These are phyloP conservation scores for Oscheius sp. DNA, from an alignment of 2,888 invertebrate genomes.

Conservation along the genomic window DNA sequence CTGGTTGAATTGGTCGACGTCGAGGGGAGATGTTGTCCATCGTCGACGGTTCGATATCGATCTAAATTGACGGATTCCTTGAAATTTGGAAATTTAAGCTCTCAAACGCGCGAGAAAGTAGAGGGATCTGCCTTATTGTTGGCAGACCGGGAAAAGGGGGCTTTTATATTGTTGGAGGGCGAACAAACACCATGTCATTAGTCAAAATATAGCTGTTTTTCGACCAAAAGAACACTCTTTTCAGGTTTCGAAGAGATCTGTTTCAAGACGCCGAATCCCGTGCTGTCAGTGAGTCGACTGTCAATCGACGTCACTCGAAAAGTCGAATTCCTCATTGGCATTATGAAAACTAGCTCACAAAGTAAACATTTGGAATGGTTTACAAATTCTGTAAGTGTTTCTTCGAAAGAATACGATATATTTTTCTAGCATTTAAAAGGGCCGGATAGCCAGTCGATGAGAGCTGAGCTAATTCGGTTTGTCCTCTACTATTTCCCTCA, in stretches of 20 bases:
- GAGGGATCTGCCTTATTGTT: not conserved
- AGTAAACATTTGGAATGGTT: slow-evolving; percentile 35
- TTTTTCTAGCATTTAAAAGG: slow-evolving; percentile 85
- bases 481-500: slow-evolving; percentile 75
- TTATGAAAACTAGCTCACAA: not conserved
- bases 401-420: slow-evolving; percentile 20
- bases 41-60: too few species aligned
- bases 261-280: slow-evolving; percentile 17
- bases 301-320: slow-evolving; percentile 32
- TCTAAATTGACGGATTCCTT: too few species aligned
- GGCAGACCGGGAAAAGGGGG: not conserved
- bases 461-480: slow-evolving; percentile 92
- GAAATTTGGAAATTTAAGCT: too few species aligned
- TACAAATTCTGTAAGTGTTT: slow-evolving; percentile 32
- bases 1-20: too few species aligned
- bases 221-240: too few species aligned
- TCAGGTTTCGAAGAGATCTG: slow-evolving; percentile 35
- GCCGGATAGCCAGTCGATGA: slow-evolving; percentile 88
- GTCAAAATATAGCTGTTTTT: not conserved
- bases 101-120: too few species aligned
- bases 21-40: too few species aligned
- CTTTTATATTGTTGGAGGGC: not conserved
- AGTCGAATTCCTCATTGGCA: slow-evolving; percentile 34
- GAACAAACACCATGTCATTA: not conserved
- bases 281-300: slow-evolving; percentile 6